A percentile compares a stretch with the other conserved stretches of the same genome.
Evolutionary conservation across 2,113 vertebrate species (phyloP).

Genomic region (Crotalus horridus): DNA sequence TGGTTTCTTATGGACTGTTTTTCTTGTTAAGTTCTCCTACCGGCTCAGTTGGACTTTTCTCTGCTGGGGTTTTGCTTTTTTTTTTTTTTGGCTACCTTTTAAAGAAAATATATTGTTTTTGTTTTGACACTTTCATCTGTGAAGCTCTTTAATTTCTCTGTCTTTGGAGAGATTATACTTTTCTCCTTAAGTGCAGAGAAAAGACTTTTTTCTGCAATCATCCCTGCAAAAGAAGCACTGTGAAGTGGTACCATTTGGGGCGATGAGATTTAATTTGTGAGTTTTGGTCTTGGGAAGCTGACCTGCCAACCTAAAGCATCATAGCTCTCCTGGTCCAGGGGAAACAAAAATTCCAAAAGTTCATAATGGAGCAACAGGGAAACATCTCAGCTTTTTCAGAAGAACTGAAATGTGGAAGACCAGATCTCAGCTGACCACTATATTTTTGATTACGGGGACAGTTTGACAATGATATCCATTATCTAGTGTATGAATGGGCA

Average conservation of each 20-base stretch:
- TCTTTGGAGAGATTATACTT: constrained; percentile 1
- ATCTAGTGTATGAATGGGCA: not conserved
- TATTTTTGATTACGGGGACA: not conserved
- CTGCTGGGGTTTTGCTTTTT: constrained; percentile 10
- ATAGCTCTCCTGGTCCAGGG: not conserved
- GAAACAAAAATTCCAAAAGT: not conserved
- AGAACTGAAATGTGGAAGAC: not conserved
- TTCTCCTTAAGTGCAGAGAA: not conserved
- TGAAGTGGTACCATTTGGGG: not conserved
- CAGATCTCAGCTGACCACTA: not conserved
- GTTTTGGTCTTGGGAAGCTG: not conserved
- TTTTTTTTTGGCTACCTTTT: constrained; percentile 25
- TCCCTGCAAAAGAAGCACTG: not conserved
- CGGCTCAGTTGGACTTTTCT: constrained; percentile 27
- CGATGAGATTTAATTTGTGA: not conserved
- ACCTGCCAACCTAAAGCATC: not conserved
- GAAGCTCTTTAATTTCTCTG: constrained; percentile 10
- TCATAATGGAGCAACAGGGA: not conserved
- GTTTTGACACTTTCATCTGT: not conserved
- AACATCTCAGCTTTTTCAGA: not conserved
- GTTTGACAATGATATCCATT: not conserved
- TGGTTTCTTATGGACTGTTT: constrained; percentile 1
- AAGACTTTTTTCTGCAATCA: not conserved
- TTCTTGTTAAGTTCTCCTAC: not conserved
- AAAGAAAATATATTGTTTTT: constrained; percentile 16